Conservation (phyloP, 2,797 vertebrate species). For the Harpagifer antarcticus region DNA sequence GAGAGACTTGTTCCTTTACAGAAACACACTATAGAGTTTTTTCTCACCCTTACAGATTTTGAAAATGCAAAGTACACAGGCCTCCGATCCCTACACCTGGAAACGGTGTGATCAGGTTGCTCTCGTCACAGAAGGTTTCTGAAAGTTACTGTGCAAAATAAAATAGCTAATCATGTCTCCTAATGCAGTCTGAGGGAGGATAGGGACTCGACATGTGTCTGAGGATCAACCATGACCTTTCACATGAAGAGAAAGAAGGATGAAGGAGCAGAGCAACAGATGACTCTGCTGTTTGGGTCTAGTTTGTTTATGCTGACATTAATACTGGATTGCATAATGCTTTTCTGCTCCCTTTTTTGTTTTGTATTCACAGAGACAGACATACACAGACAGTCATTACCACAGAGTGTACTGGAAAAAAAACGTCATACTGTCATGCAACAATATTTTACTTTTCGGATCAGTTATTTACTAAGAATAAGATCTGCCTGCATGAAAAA, state of each 20-base stretch:
- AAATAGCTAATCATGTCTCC: conserved; percentile 16
- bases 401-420: not conserved
- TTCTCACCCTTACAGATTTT: not conserved
- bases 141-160: conserved; percentile 18
- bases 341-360: not conserved
- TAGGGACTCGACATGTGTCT: conserved; percentile 12
- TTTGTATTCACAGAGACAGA: conserved; percentile 1
- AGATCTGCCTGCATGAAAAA: not conserved
- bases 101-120: not conserved
- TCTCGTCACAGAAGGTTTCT: not conserved
- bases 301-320: conserved; percentile 51
- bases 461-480: not conserved
- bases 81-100: not conserved
- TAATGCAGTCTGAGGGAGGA: conserved; percentile 21
- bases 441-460: not conserved
- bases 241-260: conserved; percentile 54
- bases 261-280: conserved; percentile 40
- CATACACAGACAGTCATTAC: not conserved
- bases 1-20: not conserved
- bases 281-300: conserved; percentile 46
- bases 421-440: not conserved
- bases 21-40: not conserved
- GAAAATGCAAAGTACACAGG: not conserved
- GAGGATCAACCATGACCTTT: conserved; percentile 67
- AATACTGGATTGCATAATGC: conserved; percentile 20